phyloP scores from a whole-genome alignment of 2,888 invertebrate species.

The Andrena marginata region DNA sequence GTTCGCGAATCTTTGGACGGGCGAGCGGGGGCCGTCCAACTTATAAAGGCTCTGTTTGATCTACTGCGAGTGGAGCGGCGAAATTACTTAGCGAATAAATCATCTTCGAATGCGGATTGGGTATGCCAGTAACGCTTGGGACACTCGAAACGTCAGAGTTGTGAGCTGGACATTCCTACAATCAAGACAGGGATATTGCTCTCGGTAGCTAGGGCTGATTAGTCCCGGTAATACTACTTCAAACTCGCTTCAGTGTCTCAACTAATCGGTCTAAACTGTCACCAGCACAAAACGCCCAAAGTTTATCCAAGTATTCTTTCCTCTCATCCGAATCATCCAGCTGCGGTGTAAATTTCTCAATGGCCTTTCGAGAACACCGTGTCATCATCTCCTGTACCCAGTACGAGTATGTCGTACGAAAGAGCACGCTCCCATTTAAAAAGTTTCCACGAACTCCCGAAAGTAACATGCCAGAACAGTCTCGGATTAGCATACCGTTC shows the following conservation, averaged over 20 bases:
- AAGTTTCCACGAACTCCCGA: conserved; percentile 35
- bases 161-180: neutral
- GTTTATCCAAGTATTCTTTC: too few relatives aligned
- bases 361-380: too few relatives aligned
- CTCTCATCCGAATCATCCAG: too few relatives aligned
- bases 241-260: too few relatives aligned
- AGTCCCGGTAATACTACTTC: too few relatives aligned
- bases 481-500: conserved; percentile 64
- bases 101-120: conserved; percentile 8
- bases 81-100: conserved; percentile 31
- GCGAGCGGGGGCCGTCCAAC: neutral
- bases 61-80: neutral
- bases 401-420: too few relatives aligned
- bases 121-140: neutral
- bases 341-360: too few relatives aligned
- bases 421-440: conserved; percentile 22
- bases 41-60: conserved; percentile 4
- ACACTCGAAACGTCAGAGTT: neutral
- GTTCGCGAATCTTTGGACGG: neutral
- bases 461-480: conserved; percentile 31
- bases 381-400: too few relatives aligned
- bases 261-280: too few relatives aligned
- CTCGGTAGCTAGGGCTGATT: too few relatives aligned
- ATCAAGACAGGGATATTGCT: neutral
- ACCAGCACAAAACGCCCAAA: too few relatives aligned